These are phyloP conservation scores for Drosophila virilis DNA, from an alignment of 1,140 invertebrate species.

Conservation along the genomic window DNA sequence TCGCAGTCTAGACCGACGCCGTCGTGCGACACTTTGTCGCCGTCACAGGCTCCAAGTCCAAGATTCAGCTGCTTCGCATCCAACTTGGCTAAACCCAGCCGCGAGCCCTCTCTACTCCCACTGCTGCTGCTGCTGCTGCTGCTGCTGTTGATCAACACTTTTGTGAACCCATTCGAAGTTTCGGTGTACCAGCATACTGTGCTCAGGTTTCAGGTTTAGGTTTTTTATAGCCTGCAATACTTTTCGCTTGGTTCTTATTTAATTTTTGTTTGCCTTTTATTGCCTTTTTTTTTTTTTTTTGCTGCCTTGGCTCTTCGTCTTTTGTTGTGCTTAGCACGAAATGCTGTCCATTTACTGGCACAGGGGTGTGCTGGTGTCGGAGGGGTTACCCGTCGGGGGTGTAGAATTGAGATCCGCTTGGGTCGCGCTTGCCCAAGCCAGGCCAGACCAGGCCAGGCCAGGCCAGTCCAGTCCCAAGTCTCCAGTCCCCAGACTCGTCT, in stretches of 20 bases:
- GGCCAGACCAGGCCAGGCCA: neutral
- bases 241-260: conserved; percentile 45
- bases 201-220: conserved; percentile 77
- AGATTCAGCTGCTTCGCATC: conserved; percentile 22
- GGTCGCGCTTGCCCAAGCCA: neutral
- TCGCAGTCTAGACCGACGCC: conserved; percentile 45
- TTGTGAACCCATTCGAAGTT: conserved; percentile 38
- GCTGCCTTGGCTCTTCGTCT: conserved; percentile 31
- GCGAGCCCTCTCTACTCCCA: neutral
- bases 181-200: conserved; percentile 63
- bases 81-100: conserved; percentile 5
- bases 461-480: neutral
- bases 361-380: no score
- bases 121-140: conserved; percentile 2
- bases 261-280: conserved; percentile 48
- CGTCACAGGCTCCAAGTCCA: conserved; percentile 36
- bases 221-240: conserved; percentile 67
- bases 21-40: conserved; percentile 76
- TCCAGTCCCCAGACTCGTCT: neutral
- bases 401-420: conserved; percentile 8
- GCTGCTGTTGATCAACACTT: conserved; percentile 40
- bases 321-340: conserved; percentile 73
- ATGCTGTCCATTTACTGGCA: conserved; percentile 33
- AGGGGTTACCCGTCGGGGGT: conserved; percentile 33
- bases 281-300: conserved; percentile 68